These are phyloP conservation scores for Agrilus planipennis DNA, from an alignment of 1,140 invertebrate genomes.

Conservation along the genomic window DNA sequence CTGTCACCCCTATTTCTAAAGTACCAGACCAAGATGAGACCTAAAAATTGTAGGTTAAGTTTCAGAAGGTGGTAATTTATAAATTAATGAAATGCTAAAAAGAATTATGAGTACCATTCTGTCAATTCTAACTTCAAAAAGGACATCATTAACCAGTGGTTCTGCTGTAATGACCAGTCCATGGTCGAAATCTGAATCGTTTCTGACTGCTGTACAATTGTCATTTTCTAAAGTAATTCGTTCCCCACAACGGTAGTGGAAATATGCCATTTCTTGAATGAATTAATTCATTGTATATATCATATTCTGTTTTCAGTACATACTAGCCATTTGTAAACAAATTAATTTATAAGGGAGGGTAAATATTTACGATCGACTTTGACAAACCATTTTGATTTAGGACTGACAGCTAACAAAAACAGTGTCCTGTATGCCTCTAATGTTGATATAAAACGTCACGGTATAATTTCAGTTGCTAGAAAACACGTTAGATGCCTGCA, in stretches of 20 bases:
- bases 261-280: conserved; percentile 39
- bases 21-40: conserved; percentile 79
- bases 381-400: too few species aligned
- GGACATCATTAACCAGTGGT: conserved; percentile 66
- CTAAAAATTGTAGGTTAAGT: conserved; percentile 32
- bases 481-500: too few species aligned
- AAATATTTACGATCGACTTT: too few species aligned
- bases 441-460: too few species aligned
- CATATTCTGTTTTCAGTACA: too few species aligned
- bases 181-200: conserved; percentile 69
- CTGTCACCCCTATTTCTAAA: conserved; percentile 84
- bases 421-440: too few species aligned
- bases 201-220: conserved; percentile 68
- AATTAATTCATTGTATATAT: too few species aligned
- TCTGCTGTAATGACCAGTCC: conserved; percentile 74
- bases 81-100: background rate
- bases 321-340: too few species aligned
- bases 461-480: too few species aligned
- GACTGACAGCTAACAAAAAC: too few species aligned
- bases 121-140: conserved; percentile 83
- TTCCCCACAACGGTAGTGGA: conserved; percentile 70
- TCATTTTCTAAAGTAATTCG: conserved; percentile 68
- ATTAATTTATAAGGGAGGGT: too few species aligned
- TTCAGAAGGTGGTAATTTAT: background rate
- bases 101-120: conserved; percentile 56